phyloP scores from a whole-genome alignment of 92 coral and sea anemone species.

The Heteractis magnifica region DNA sequence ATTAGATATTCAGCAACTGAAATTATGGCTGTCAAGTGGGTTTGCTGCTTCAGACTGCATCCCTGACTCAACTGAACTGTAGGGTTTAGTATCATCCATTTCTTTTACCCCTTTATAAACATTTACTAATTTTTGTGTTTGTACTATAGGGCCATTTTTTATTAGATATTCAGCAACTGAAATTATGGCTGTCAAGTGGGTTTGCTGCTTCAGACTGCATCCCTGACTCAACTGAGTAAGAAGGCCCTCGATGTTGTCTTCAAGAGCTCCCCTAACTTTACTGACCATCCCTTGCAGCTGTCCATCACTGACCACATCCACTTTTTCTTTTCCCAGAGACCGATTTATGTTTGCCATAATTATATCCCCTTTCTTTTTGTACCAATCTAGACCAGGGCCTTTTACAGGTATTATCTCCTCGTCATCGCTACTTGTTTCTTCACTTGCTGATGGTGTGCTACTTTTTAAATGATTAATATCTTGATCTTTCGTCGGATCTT shows the following conservation, averaged over 20 bases:
- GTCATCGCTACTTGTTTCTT: too few relatives aligned
- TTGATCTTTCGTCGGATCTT: too few relatives aligned
- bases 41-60: slow-evolving; percentile 37
- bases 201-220: slow-evolving; percentile 37
- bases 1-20: slow-evolving; percentile 39
- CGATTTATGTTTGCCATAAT: slow-evolving; percentile 26
- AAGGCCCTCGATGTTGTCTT: slow-evolving; percentile 24
- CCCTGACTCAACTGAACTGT: slow-evolving; percentile 5
- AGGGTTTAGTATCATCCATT: neutral
- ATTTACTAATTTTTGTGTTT: slow-evolving; percentile 42
- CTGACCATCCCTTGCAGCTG: slow-evolving; percentile 27
- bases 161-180: slow-evolving; percentile 40
- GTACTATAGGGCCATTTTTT: slow-evolving; percentile 38
- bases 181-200: slow-evolving; percentile 41
- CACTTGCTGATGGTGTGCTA: too few relatives aligned
- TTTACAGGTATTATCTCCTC: slow-evolving; percentile 13
- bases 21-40: slow-evolving; percentile 30
- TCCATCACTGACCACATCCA: slow-evolving; percentile 11
- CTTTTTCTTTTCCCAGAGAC: neutral
- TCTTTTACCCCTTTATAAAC: slow-evolving; percentile 29
- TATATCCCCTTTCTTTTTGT: slow-evolving; percentile 28
- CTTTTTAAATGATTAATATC: slow-evolving; percentile 7
- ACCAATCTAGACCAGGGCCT: slow-evolving; percentile 43
- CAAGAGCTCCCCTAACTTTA: slow-evolving; percentile 22
- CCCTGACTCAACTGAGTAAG: slow-evolving; percentile 20